Evolutionary conservation across 2,888 invertebrate genomes (phyloP).

Genomic region (Orthosia cruda): DNA sequence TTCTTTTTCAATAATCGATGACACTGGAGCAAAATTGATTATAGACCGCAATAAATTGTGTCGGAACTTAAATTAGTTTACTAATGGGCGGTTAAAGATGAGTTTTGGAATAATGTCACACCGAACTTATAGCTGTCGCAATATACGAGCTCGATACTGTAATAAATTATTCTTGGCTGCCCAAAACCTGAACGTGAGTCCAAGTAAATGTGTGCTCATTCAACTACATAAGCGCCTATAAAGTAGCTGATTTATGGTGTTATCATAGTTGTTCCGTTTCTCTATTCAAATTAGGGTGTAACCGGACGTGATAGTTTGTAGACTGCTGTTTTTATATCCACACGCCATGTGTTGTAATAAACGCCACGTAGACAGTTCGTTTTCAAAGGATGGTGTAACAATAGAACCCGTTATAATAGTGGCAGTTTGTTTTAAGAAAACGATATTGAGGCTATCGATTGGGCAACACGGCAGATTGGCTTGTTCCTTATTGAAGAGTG

Average conservation of each 20-base stretch:
- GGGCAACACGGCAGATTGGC: slow-evolving; percentile 1
- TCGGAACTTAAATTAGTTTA: slow-evolving; percentile 33
- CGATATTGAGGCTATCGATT: slow-evolving; percentile 15
- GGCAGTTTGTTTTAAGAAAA: slow-evolving; percentile 33
- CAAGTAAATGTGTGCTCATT: slow-evolving; percentile 66
- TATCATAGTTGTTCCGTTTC: slow-evolving; percentile 68
- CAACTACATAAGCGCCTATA: slow-evolving; percentile 65
- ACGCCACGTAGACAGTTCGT: slow-evolving; percentile 16
- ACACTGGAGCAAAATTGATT: neutral
- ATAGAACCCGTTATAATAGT: slow-evolving; percentile 7
- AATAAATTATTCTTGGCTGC: slow-evolving; percentile 40
- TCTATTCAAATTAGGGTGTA: slow-evolving; percentile 65
- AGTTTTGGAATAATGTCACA: slow-evolving; percentile 34
- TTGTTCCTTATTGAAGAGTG: slow-evolving; percentile 12
- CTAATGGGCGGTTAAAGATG: slow-evolving; percentile 3
- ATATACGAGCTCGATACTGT: slow-evolving; percentile 25
- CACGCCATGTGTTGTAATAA: slow-evolving; percentile 48
- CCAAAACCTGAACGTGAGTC: slow-evolving; percentile 45
- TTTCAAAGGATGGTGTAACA: slow-evolving; percentile 16
- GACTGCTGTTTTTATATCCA: slow-evolving; percentile 55
- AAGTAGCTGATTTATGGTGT: slow-evolving; percentile 74
- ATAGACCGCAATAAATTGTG: slow-evolving; percentile 17
- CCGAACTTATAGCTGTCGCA: slow-evolving; percentile 5
- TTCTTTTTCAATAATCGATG: slow-evolving; percentile 30
- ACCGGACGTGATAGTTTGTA: slow-evolving; percentile 51